Percentiles rank a stretch among this genome's conserved stretches.
phyloP scores from a whole-genome alignment of 2,888 invertebrate species.

The Hypselothyrea guttata region DNA sequence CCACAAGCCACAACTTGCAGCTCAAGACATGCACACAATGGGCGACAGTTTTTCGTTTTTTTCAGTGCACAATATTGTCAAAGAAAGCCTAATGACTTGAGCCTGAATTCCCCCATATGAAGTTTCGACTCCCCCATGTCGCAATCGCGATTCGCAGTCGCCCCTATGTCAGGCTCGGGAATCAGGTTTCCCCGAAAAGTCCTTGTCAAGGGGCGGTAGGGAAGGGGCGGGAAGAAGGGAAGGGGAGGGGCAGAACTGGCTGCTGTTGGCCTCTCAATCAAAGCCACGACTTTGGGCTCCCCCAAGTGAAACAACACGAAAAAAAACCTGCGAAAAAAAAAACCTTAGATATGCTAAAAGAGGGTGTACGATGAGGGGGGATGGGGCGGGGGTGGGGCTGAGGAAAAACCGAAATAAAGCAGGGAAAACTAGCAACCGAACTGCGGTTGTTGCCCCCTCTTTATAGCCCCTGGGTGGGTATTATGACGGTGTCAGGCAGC shows the following conservation, averaged over 20 bases:
- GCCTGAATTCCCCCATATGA: conserved; percentile 22
- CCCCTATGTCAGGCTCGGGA: background rate
- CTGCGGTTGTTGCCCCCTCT: conserved; percentile 69
- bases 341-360: too few species aligned
- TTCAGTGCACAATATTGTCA: conserved; percentile 56
- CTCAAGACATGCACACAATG: conserved; percentile 54
- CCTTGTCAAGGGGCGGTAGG: conserved; percentile 17
- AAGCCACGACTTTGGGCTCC: conserved; percentile 59
- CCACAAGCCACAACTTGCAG: conserved; percentile 43
- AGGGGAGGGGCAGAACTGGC: conserved; percentile 21
- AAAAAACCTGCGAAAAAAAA: background rate
- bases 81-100: conserved; percentile 74
- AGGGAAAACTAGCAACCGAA: conserved; percentile 43
- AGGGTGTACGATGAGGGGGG: too few species aligned
- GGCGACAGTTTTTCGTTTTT: conserved; percentile 32
- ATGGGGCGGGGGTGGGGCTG: too few species aligned
- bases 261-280: conserved; percentile 61
- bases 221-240: conserved; percentile 27
- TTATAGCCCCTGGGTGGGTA: conserved; percentile 47
- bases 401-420: conserved; percentile 35
- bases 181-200: conserved; percentile 22
- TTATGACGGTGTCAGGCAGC: conserved; percentile 47
- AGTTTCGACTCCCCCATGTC: conserved; percentile 27
- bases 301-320: conserved; percentile 46
- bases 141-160: too few species aligned